phyloP scores from a whole-genome alignment of 2,113 vertebrate genomes.

The Mungos mungo region DNA sequence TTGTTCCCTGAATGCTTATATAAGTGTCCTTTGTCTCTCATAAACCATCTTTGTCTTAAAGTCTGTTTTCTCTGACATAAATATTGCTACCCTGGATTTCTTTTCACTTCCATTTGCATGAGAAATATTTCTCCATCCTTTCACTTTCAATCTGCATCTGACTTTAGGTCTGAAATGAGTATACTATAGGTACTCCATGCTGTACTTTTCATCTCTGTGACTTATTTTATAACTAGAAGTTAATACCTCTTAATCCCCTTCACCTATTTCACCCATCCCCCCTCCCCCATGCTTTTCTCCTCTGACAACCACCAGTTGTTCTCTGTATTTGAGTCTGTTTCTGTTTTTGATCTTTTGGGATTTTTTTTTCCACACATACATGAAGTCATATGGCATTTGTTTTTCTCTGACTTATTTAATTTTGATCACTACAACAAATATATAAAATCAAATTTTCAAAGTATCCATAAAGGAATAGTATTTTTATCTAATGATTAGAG shows the following conservation, averaged over 20 bases:
- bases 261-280: background rate
- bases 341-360: background rate
- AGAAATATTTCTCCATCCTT: background rate
- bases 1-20: background rate
- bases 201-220: background rate
- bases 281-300: background rate
- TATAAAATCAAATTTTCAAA: background rate
- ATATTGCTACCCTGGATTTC: background rate
- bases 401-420: background rate
- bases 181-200: background rate
- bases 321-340: background rate
- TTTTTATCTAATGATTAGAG: background rate
- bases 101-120: background rate
- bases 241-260: background rate
- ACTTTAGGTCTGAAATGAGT: background rate
- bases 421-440: background rate
- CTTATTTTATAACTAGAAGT: background rate
- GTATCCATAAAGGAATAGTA: background rate
- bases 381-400: background rate
- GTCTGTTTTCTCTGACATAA: background rate
- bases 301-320: background rate
- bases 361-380: background rate
- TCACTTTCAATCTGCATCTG: background rate
- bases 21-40: background rate
- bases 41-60: background rate